phyloP scores from a whole-genome alignment of 1,140 invertebrate genomes.

The Meteorus sp. region DNA sequence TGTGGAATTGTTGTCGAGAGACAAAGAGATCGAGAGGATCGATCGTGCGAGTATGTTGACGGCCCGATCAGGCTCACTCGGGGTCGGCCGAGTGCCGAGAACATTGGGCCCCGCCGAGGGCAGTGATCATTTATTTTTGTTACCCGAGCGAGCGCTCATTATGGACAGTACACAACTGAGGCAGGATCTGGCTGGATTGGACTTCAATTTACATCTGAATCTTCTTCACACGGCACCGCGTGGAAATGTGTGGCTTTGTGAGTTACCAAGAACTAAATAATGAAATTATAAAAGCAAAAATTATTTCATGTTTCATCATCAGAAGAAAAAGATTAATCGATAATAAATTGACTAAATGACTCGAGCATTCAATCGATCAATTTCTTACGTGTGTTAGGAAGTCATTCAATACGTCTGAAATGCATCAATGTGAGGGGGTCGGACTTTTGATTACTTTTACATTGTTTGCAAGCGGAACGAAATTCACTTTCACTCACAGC shows the following conservation, averaged over 20 bases:
- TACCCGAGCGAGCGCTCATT: conserved; percentile 63
- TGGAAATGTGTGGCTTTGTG: conserved; percentile 68
- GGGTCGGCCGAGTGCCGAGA: conserved; percentile 45
- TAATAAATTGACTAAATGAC: no score
- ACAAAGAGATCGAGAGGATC: conserved; percentile 27
- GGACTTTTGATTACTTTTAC: no score
- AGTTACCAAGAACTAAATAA: no score
- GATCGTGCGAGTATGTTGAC: conserved; percentile 47
- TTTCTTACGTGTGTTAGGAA: no score
- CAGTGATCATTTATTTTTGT: conserved; percentile 64
- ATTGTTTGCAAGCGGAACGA: no score
- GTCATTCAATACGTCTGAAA: no score
- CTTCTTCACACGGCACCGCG: conserved; percentile 61
- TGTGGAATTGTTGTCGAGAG: conserved; percentile 34
- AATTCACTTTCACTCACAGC: no score
- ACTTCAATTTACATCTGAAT: conserved; percentile 63
- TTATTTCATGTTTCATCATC: no score
- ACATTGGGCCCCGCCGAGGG: conserved; percentile 59
- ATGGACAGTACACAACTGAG: conserved; percentile 64
- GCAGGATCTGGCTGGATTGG: conserved; percentile 63
- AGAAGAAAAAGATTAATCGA: no score
- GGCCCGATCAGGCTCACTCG: conserved; percentile 49
- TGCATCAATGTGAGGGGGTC: no score
- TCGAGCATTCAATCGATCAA: no score
- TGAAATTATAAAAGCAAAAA: no score